These are phyloP conservation scores for Troilus luridus DNA, from an alignment of 2,888 invertebrate species.

Conservation along the genomic window DNA sequence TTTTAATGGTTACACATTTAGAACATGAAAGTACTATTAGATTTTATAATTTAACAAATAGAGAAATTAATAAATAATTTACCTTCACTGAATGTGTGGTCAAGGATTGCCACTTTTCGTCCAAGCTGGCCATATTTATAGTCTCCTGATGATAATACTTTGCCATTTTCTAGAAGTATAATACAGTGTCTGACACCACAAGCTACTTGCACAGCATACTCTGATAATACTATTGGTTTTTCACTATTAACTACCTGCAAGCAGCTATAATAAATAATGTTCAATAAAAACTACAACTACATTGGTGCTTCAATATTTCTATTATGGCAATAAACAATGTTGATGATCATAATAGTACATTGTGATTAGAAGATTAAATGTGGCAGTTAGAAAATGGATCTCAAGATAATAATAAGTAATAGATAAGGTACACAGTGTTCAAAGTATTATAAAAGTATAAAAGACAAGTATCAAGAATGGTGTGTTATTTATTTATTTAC, in stretches of 20 bases:
- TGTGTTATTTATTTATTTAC: too few relatives aligned
- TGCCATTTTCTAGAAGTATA: conserved; percentile 75
- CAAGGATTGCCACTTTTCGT: conserved; percentile 66
- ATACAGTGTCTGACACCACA: conserved; percentile 81
- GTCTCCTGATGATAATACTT: conserved; percentile 77
- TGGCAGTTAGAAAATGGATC: too few relatives aligned
- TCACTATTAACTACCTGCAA: neutral
- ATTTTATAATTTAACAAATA: too few relatives aligned
- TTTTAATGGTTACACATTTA: too few relatives aligned
- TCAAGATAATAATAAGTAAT: too few relatives aligned
- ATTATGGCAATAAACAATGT: too few relatives aligned
- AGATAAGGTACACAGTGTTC: too few relatives aligned
- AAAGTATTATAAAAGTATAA: too few relatives aligned
- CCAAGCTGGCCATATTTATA: conserved; percentile 81
- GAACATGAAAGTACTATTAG: too few relatives aligned
- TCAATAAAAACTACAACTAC: neutral
- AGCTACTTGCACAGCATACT: conserved; percentile 70
- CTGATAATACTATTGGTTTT: conserved; percentile 30
- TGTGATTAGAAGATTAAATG: too few relatives aligned
- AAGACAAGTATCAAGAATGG: too few relatives aligned
- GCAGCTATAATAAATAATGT: neutral
- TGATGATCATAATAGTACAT: too few relatives aligned
- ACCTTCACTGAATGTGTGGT: conserved; percentile 36
- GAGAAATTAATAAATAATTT: neutral
- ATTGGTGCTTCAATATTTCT: neutral